Base-by-base conservation (phyloP, 2,888 invertebrate species). In the Orchesellides sinensis region DNA sequence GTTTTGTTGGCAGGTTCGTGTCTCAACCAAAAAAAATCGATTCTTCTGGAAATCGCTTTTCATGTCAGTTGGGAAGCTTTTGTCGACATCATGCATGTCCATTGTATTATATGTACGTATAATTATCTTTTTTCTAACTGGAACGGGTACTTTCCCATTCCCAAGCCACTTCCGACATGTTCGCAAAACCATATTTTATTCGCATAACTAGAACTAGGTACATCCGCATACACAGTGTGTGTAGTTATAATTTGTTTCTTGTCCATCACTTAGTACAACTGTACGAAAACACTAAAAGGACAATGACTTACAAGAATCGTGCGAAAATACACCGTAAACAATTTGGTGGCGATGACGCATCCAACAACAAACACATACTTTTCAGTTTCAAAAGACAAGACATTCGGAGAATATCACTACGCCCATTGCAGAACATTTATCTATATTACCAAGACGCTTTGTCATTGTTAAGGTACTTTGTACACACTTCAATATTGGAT, bases 271-370 rank as follows among this genome's bases (percentile, higher is more conserved):
- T n/a, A n/a, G n/a, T n/a, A n/a, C n/a, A n/a, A n/a, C n/a, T n/a
- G 40, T 10, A 40, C 40, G n/a, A 59, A 59, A 59, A 59, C 23
- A 17, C 59, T n/a, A 40, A 59, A 59, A 59, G 59, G 59, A 59
- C 59, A 59, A 59, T 59, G 59, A 59, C 59, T 59, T 12, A 19
- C 8, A 54, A 25, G 49, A 17, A 1, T 8, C 49, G 19, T 49
- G 19, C 23, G 25, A 54, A n/a, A 25, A 54, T 14, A 59, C 27
- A 59, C 59, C 32, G 59, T 59, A 59, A 59, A 59, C 59, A 59
- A 56, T 32, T 12, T n/a, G 23, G 17, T 10, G 40, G 10, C 17
- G 59, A 29, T 59, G 59, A 59, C 59, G 32, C 59, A 59, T 59
- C n/a, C n/a, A n/a, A n/a, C n/a, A n/a, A n/a, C n/a, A n/a, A n/a